Evolutionary conservation across 2,113 vertebrate genomes (phyloP).

Genomic region (Pandion haliaetus): DNA sequence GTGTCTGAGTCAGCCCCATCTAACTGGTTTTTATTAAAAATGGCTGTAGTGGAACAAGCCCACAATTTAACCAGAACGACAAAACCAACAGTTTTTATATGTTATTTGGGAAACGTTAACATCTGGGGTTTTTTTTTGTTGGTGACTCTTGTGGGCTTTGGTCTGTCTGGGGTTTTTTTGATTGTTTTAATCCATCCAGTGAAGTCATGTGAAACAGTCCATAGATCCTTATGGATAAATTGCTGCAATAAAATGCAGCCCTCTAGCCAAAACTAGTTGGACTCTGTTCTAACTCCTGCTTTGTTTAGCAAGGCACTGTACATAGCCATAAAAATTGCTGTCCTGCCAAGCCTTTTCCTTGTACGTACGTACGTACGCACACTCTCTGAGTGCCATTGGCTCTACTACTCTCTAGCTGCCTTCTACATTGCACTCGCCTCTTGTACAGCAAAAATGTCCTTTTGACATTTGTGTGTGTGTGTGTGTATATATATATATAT

Average conservation of each 20-base stretch:
- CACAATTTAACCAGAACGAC: background rate
- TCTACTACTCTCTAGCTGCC: background rate
- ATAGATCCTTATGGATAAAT: background rate
- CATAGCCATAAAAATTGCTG: background rate
- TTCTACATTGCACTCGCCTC: background rate
- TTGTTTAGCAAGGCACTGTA: background rate
- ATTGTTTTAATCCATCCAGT: background rate
- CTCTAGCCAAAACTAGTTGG: background rate
- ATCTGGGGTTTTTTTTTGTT: background rate
- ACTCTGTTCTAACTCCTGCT: background rate
- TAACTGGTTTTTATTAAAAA: background rate
- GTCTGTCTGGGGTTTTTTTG: background rate
- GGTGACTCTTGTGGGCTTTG: background rate
- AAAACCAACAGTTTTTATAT: background rate
- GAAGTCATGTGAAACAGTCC: background rate
- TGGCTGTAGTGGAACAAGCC: background rate
- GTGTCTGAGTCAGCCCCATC: slow-evolving; percentile 26
- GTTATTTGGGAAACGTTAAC: background rate
- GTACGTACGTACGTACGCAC: accelerated
- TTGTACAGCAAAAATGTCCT: background rate
- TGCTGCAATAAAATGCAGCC: background rate
- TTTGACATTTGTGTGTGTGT: background rate
- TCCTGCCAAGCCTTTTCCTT: background rate
- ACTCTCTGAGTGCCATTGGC: background rate
- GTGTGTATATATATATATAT: too few relatives aligned